phyloP scores from a whole-genome alignment of 2,797 vertebrate species.

The Mastacembelus armatus region DNA sequence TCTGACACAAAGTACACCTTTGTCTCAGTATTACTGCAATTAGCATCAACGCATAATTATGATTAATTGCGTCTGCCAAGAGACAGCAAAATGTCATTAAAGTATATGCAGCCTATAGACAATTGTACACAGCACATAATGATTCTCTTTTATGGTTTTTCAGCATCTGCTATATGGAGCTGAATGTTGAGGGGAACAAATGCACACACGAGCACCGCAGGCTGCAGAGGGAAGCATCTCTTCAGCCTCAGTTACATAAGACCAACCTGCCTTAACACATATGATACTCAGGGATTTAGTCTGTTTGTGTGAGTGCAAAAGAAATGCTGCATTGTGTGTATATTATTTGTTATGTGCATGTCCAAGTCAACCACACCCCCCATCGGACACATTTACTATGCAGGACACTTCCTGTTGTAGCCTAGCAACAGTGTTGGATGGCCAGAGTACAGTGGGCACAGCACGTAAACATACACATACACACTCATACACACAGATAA shows the following conservation, averaged over 20 bases:
- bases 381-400: constrained; percentile 75
- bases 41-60: constrained; percentile 49
- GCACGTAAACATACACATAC: constrained; percentile 48
- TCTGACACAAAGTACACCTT: constrained; percentile 36
- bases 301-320: constrained; percentile 2
- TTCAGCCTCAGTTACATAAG: constrained; percentile 38
- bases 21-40: constrained; percentile 35
- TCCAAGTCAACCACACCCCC: constrained; percentile 68
- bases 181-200: constrained; percentile 16
- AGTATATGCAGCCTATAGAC: background rate
- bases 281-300: constrained; percentile 16
- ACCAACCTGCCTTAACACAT: constrained; percentile 41
- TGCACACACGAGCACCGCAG: constrained; percentile 8
- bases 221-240: constrained; percentile 41
- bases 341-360: constrained; percentile 47
- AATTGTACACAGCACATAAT: background rate
- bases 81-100: constrained; percentile 5
- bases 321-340: constrained; percentile 20
- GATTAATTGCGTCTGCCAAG: constrained; percentile 49
- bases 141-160: constrained; percentile 31
- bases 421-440: constrained; percentile 80
- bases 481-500: background rate
- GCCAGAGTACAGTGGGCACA: constrained; percentile 55
- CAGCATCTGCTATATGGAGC: constrained; percentile 16
- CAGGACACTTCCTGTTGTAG: constrained; percentile 81